phyloP scores from a whole-genome alignment of 2,113 vertebrate genomes.

The Bufo gargarizans region DNA sequence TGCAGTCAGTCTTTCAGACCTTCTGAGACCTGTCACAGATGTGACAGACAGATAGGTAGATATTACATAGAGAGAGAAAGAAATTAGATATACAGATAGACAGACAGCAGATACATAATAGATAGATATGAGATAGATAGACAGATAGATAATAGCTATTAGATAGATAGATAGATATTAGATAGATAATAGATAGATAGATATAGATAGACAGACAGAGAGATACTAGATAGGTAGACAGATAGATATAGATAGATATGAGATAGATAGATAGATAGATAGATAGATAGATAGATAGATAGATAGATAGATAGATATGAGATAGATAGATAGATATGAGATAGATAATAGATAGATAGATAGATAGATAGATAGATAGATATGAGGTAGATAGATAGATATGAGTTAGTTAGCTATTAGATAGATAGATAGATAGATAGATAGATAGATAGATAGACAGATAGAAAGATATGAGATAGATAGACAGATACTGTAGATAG shows the following conservation, averaged over 20 bases:
- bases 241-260: not conserved
- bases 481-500: no score
- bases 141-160: no score
- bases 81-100: constrained; percentile 4
- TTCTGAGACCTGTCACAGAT: no score
- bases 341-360: no score
- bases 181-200: not conserved
- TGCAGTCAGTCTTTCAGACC: no score
- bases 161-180: not conserved
- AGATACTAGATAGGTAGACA: not conserved
- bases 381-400: not conserved
- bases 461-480: no score
- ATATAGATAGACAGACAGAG: not conserved
- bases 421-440: no score
- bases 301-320: no score
- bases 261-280: no score
- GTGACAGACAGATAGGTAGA: not conserved
- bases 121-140: not conserved
- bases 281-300: no score
- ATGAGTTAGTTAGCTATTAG: no score
- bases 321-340: not conserved
- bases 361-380: not conserved
- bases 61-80: not conserved
- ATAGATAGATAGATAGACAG: no score
- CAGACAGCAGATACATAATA: not conserved